Conservation (phyloP, 2,888 invertebrate species). For the Onthophagus sagittarius region DNA sequence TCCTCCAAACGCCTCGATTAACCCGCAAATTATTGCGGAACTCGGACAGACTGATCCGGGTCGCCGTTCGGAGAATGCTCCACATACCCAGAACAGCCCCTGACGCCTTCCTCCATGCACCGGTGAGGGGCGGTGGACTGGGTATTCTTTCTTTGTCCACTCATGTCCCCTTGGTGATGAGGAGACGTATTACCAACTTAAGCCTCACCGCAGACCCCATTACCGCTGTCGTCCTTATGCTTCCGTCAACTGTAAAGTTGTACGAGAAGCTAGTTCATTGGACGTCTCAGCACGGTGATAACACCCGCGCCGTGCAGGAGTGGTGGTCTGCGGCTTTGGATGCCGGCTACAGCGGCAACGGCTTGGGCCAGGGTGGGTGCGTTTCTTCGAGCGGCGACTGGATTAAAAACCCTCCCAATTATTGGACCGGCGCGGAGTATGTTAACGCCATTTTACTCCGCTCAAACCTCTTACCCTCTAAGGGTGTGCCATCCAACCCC, state of each 20-base stretch:
- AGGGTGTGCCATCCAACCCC: no score
- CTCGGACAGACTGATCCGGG: slow-evolving; percentile 1
- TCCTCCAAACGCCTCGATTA: no score
- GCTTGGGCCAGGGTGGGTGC: slow-evolving; percentile 9
- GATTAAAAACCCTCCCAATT: not conserved
- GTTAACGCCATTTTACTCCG: slow-evolving; percentile 22
- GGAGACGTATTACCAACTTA: slow-evolving; percentile 3
- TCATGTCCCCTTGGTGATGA: slow-evolving; percentile 9
- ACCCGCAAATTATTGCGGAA: no score
- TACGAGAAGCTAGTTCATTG: slow-evolving; percentile 12
- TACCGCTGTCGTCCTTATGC: not conserved
- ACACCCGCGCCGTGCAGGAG: not conserved
- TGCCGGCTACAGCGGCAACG: slow-evolving; percentile 16
- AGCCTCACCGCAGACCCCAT: not conserved
- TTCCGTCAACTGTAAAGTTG: not conserved
- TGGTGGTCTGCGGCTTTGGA: no score
- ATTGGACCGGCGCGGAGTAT: slow-evolving; percentile 21
- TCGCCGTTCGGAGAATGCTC: slow-evolving; percentile 39
- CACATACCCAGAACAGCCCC: slow-evolving; percentile 50
- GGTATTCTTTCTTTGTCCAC: slow-evolving; percentile 14
- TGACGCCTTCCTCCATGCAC: slow-evolving; percentile 34
- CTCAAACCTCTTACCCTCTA: no score
- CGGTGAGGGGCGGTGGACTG: slow-evolving; percentile 26
- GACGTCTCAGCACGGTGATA: slow-evolving; percentile 11
- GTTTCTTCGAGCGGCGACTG: slow-evolving; percentile 2